Base-by-base conservation (phyloP, 2,888 invertebrate species). In the Euproctis similis region DNA sequence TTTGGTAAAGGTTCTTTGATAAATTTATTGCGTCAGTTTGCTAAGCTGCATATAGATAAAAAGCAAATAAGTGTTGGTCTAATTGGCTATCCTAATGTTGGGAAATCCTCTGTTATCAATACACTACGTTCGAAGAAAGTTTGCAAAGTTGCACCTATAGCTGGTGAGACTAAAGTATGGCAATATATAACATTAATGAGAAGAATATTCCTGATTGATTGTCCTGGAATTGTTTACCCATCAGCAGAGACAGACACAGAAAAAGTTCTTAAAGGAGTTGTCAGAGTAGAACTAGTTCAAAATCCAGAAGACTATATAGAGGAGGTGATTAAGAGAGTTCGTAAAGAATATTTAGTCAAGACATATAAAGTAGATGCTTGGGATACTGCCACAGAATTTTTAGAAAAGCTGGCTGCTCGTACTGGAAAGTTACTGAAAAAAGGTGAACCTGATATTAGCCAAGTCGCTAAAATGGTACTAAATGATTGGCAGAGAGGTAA, bases 401-500 rank as follows among this genome's bases (percentile, higher is more conserved):
- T 99, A 32, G 96, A 97, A 58, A 93, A 97, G 74, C 66, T 97
- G 52, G 97, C 98, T 1, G 87, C 88, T 26, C 89, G 92, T 43
- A 89, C 89, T 7, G 99, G 99, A 0, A 96, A 96, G 76, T 82
- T 99, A 29, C 72, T 97, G 6, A 98, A 97, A 70, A 96, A 96
- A 51, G 99, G 97, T n/a, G 98, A 99, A 64, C 96, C 99, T 6
- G 97, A 99, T 77, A 82, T 97, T 10, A 81, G 88, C 26, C 93
- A 93, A 36, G 93, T 93, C 1, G 92, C 99, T 0, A 92, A 93
- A 68, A 97, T 97, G 94, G 90, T 99, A 6, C 87, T 99, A 2
- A 99, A 99, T 82, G 99, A 99, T 73, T 99, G 97, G 94, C 98
- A 99, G 77, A 88, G 99, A 57, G 99, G 99, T 3, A 97, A 96